A percentile compares a stretch with the other conserved stretches of the same genome.
phyloP scores from a whole-genome alignment of 2,113 vertebrate genomes.

The Stegostoma tigrinum region DNA sequence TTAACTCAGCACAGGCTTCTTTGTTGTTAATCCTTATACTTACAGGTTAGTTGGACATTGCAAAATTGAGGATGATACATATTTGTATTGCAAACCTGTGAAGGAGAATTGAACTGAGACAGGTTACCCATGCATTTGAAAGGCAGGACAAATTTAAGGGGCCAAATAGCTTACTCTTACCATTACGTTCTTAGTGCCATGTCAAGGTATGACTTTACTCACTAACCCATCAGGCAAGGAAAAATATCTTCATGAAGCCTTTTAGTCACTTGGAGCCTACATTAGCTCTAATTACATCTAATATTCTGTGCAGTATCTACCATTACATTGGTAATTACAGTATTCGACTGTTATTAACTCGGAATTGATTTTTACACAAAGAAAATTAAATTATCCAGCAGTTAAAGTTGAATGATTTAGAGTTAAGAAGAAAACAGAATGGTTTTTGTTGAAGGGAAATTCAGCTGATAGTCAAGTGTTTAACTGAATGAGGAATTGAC shows the following conservation, averaged over 20 bases:
- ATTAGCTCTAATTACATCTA: background rate
- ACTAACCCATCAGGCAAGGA: background rate
- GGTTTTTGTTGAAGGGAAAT: background rate
- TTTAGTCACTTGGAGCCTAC: background rate
- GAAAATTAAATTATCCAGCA: background rate
- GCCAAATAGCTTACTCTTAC: too few relatives aligned
- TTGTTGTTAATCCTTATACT: background rate
- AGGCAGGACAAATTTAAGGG: background rate
- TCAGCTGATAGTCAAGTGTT: background rate
- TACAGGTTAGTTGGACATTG: background rate
- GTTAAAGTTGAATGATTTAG: background rate
- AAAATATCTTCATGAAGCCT: background rate
- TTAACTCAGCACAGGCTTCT: background rate
- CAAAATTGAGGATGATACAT: background rate
- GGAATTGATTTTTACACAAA: background rate
- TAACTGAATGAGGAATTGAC: background rate
- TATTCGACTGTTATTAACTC: background rate
- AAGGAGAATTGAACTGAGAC: background rate
- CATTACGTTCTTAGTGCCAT: background rate
- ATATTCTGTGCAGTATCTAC: background rate
- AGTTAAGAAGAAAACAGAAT: background rate
- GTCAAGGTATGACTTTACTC: background rate
- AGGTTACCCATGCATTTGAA: background rate
- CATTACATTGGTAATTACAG: background rate
- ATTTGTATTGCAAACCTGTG: background rate